Conservation (phyloP, 2,888 invertebrate species). For the Eristalinus aeneus region DNA sequence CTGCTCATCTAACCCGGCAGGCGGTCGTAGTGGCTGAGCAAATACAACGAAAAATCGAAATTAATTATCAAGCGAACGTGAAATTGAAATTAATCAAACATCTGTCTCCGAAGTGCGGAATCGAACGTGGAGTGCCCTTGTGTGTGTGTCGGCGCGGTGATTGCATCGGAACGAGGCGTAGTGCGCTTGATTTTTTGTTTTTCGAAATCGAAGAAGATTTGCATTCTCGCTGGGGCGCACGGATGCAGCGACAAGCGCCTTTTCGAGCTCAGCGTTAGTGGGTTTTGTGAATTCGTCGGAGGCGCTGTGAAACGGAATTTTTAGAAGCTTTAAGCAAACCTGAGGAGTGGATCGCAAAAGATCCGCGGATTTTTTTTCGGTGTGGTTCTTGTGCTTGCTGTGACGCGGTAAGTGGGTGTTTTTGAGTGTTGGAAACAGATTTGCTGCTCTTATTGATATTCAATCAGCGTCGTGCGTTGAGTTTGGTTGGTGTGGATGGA, state of each 20-base stretch:
- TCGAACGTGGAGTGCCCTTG: conserved; percentile 28
- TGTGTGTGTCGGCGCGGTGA: background rate
- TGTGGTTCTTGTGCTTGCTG: background rate
- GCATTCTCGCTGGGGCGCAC: background rate
- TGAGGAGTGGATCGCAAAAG: background rate
- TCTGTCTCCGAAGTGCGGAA: conserved; percentile 8
- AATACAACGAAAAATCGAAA: background rate
- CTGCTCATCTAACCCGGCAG: background rate
- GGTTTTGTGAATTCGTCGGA: conserved; percentile 11
- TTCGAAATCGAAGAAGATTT: conserved; percentile 33
- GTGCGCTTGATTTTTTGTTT: background rate
- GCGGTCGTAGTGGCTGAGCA: background rate
- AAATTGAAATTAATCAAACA: conserved; percentile 56
- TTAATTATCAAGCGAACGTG: conserved; percentile 23
- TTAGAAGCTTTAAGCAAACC: background rate
- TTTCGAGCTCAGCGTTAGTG: conserved; percentile 12
- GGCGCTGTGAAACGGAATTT: background rate
- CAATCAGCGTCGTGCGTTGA: conserved; percentile 1
- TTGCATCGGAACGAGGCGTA: background rate
- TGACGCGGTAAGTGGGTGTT: conserved; percentile 6
- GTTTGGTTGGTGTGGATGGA: background rate
- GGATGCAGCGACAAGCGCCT: conserved; percentile 7
- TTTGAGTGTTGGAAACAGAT: background rate
- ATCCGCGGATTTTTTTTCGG: background rate
- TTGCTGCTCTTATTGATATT: conserved; percentile 44